Percentiles rank a stretch among this genome's conserved stretches.
phyloP scores from a whole-genome alignment of 2,888 invertebrate species.

The Keiferia lycopersicella region DNA sequence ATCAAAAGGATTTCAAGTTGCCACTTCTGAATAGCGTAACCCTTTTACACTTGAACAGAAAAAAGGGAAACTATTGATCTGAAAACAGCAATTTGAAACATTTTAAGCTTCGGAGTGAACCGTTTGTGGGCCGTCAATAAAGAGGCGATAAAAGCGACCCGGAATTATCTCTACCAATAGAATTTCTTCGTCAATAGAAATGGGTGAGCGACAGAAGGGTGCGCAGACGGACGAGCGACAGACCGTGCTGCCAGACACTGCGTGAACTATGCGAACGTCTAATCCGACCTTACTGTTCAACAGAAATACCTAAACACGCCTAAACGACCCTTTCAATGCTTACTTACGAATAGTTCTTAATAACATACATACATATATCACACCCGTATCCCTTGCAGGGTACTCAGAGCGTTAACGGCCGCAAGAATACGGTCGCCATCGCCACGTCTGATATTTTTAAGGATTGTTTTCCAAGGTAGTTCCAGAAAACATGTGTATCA shows the following conservation, averaged over 20 bases:
- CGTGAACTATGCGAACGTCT: background rate
- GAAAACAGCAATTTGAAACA: slow-evolving; percentile 26
- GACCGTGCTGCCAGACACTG: background rate
- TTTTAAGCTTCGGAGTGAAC: slow-evolving; percentile 40
- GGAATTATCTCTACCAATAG: slow-evolving; percentile 66
- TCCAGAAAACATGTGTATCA: no score
- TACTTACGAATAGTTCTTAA: no score
- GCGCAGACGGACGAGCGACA: background rate
- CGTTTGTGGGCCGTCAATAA: slow-evolving; percentile 41
- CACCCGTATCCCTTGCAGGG: no score
- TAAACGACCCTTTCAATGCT: no score
- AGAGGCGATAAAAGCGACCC: slow-evolving; percentile 51
- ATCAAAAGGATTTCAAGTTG: background rate
- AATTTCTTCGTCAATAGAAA: slow-evolving; percentile 59
- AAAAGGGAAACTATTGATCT: slow-evolving; percentile 22
- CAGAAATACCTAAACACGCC: no score
- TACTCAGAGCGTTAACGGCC: no score
- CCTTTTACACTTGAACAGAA: slow-evolving; percentile 8
- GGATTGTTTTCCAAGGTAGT: no score
- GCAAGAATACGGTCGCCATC: no score
- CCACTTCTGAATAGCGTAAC: slow-evolving; percentile 8
- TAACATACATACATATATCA: no score
- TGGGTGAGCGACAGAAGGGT: slow-evolving; percentile 11
- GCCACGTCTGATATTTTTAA: no score
- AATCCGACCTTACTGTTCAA: no score